Percentiles rank a stretch among this genome's conserved stretches.
phyloP scores from a whole-genome alignment of 35 echinoderm and acorn worm genomes.

The Apostichopus californicus region DNA sequence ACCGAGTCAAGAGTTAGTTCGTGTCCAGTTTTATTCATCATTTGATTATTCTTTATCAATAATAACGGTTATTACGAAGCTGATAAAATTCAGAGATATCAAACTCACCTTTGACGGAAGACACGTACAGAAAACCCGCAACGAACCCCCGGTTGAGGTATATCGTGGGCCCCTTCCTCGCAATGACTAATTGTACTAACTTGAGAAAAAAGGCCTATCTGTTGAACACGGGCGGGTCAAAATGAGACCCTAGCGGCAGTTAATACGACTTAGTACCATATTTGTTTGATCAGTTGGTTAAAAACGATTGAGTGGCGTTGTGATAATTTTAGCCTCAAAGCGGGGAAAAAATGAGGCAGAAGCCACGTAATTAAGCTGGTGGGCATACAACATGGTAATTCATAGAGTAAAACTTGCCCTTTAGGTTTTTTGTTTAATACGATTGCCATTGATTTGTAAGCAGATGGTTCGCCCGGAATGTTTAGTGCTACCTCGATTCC shows the following conservation, averaged over 20 bases:
- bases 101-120: not conserved
- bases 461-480: not conserved
- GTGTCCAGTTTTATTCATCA: not conserved
- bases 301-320: not conserved
- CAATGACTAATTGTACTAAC: conserved; percentile 14
- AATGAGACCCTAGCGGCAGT: not conserved
- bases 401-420: not conserved
- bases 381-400: not conserved
- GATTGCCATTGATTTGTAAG: conserved; percentile 6
- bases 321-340: not conserved
- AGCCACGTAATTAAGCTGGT: not conserved
- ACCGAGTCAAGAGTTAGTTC: not conserved
- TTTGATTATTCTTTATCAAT: not conserved
- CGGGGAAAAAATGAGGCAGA: not conserved
- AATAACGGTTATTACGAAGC: not conserved
- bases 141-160: not conserved
- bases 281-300: not conserved
- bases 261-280: not conserved
- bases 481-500: conserved; percentile 1
- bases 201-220: not conserved
- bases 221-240: conserved; percentile 19
- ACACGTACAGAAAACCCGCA: not conserved
- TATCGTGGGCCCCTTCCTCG: not conserved
- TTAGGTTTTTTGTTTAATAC: not conserved
- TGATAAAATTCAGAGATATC: not conserved